phyloP scores from a whole-genome alignment of 2,888 invertebrate genomes.

The Gymnocheta viridis region DNA sequence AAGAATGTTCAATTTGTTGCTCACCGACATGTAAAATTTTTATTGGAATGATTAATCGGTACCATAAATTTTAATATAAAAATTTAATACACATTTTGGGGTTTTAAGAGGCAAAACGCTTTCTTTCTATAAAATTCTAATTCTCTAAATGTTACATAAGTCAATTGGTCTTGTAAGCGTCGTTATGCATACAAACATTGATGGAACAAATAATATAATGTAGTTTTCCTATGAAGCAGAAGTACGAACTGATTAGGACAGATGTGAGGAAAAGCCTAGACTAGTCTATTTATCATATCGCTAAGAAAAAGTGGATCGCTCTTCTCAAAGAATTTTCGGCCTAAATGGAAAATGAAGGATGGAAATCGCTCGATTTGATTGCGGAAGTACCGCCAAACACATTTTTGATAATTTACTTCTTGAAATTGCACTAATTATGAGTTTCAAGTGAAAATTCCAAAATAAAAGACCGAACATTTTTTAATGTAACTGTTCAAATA shows the following conservation, averaged over 20 bases:
- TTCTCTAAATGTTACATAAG: not conserved
- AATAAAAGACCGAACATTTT: not conserved
- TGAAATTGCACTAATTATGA: not conserved
- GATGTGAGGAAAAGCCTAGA: not conserved
- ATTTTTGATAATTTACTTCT: not conserved
- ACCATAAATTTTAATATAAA: too few relatives aligned
- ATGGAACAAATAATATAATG: not conserved
- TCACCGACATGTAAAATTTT: too few relatives aligned
- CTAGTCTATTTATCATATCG: not conserved
- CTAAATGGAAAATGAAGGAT: too few relatives aligned
- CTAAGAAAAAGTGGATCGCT: not conserved
- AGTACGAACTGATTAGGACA: not conserved
- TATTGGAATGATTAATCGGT: too few relatives aligned
- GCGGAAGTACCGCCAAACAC: not conserved
- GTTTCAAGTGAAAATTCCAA: not conserved
- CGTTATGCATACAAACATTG: not conserved
- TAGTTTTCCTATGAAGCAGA: not conserved
- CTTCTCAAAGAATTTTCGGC: too few relatives aligned
- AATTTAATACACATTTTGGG: too few relatives aligned
- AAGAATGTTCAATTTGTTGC: too few relatives aligned
- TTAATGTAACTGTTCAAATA: not conserved
- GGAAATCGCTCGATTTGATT: too few relatives aligned
- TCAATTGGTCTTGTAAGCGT: not conserved
- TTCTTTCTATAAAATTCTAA: too few relatives aligned
- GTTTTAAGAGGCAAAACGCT: too few relatives aligned